Evolutionary conservation across 2,797 vertebrate species (phyloP).

Genomic region (Sebastes oblongus): DNA sequence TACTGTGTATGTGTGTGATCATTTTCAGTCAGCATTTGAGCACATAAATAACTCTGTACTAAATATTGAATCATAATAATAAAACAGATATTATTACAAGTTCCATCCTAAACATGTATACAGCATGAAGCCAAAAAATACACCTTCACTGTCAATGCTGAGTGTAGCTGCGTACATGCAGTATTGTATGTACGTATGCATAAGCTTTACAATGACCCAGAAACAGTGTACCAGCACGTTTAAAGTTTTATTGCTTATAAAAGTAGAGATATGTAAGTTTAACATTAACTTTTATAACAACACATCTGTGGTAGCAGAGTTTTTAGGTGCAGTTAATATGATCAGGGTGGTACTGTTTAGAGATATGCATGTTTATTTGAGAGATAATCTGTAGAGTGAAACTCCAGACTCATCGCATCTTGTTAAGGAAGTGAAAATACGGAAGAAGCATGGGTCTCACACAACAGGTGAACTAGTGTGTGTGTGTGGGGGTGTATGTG

Average conservation of each 20-base stretch:
- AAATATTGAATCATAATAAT: background rate
- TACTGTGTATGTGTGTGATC: background rate
- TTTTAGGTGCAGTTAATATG: background rate
- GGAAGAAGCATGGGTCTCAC: constrained; percentile 36
- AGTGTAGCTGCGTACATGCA: background rate
- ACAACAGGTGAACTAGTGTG: constrained; percentile 36
- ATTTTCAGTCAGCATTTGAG: background rate
- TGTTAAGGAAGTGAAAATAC: constrained; percentile 69
- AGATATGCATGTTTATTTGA: background rate
- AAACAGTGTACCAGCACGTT: background rate
- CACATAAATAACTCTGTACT: background rate
- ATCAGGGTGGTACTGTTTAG: background rate
- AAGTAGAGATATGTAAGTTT: background rate
- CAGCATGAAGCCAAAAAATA: background rate
- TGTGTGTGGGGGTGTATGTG: background rate
- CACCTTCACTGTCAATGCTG: background rate
- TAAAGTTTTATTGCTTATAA: background rate
- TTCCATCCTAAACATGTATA: background rate
- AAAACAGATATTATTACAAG: background rate
- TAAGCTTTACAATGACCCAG: background rate
- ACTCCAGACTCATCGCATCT: background rate
- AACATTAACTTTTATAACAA: background rate
- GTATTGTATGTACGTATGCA: background rate
- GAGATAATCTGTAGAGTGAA: background rate
- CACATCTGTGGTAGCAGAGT: background rate